Conservation (phyloP, 2,888 invertebrate genomes). For the Drosophila kuntzei region DNA sequence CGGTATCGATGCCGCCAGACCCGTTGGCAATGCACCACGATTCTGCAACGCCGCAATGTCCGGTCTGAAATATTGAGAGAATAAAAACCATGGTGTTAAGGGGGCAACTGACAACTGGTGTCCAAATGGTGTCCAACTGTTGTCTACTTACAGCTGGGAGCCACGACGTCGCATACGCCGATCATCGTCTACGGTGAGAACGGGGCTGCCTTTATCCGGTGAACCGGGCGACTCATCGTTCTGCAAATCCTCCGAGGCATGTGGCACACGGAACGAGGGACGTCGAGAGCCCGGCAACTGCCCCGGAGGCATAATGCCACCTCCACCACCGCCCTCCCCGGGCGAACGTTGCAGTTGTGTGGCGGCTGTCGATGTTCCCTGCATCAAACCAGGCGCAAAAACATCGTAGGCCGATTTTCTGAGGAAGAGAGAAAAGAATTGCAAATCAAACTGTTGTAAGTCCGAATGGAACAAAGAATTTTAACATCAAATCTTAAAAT, state of each 20-base stretch:
- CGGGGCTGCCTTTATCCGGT: slow-evolving; percentile 87
- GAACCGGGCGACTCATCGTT: slow-evolving; percentile 87
- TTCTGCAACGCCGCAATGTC: slow-evolving; percentile 89
- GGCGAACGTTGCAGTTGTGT: slow-evolving; percentile 80
- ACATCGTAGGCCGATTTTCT: slow-evolving; percentile 92
- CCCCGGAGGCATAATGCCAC: slow-evolving; percentile 79
- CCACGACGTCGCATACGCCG: slow-evolving; percentile 91
- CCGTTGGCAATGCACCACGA: slow-evolving; percentile 86
- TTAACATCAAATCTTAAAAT: too few species aligned
- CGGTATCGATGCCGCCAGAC: slow-evolving; percentile 85
- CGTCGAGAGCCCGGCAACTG: slow-evolving; percentile 86
- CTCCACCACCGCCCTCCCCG: slow-evolving; percentile 78
- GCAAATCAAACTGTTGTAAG: too few species aligned
- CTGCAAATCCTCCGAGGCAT: slow-evolving; percentile 86
- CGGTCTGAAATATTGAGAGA: slow-evolving; percentile 87
- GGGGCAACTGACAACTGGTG: background rate
- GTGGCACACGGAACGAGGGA: slow-evolving; percentile 88
- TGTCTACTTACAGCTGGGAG: slow-evolving; percentile 92
- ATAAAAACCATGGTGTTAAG: slow-evolving; percentile 4
- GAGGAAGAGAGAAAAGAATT: background rate
- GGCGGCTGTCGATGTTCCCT: slow-evolving; percentile 83
- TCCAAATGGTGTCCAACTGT: background rate
- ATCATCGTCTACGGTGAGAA: slow-evolving; percentile 89
- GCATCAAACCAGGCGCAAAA: slow-evolving; percentile 88
- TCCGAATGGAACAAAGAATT: too few species aligned